Base-by-base conservation (phyloP, 1,140 invertebrate genomes). In the Sipha flava region DNA sequence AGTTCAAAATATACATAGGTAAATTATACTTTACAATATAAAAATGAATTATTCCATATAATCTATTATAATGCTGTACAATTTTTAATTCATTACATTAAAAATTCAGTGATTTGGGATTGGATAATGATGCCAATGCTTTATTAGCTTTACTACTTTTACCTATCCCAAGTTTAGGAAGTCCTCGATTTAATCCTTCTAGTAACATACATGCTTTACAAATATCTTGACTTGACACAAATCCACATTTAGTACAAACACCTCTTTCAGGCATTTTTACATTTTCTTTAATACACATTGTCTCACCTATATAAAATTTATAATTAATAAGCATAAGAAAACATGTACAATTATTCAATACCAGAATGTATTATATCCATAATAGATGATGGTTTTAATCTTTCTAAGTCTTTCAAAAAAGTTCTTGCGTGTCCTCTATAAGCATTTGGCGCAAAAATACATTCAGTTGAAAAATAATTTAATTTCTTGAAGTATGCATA, bases 391-490 rank as follows among this genome's bases (percentile, higher is more conserved):
- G 98, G 93, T 80, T 95, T 89, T 66, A 98, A 92, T 87, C 94
- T 94, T 86, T 99, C 98, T 82, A 99, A 87, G 87, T 99, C 95
- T 87, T 99, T 99, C 1, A 99, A 89, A 83, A 95, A 93, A 21
- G 93, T 90, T 83, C 98, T 87, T 4, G 95, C 96, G 88, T 98
- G 91, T 1, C 97, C 97, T 84, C 97, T 89, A 85, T 99, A 99
- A 0, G 98, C 96, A 89, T 99, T 97, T 23, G 98, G 98, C 18
- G 98, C 94, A 88, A 98, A 99, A 49, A 97, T 91, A 88, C 98
- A 99, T 86, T 99, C 98, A 0, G 98, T 99, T 12, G 96, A 98
- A 87, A 99, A 99, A 85, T 99, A 99, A 52, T 98, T 91, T n/a
- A 99, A 86, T 83, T 94, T 94, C 85, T 97, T 97, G 85, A 96